Evolutionary conservation across 2,888 invertebrate species (phyloP).

Genomic region (Ernsta delagoae): DNA sequence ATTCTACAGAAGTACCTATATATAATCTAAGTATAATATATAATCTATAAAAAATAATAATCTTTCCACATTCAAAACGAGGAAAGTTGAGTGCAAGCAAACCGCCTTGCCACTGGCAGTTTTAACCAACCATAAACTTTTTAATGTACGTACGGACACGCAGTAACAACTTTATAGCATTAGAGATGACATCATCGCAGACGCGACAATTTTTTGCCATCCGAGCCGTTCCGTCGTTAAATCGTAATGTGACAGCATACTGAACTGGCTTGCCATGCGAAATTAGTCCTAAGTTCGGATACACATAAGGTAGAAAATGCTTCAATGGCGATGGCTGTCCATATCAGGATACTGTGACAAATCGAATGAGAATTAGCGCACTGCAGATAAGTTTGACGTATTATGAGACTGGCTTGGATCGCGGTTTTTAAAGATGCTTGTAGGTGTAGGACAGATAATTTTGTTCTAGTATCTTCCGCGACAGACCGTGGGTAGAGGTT

Average conservation of each 20-base stretch:
- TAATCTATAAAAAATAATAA: no score
- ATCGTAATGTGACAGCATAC: conserved; percentile 49
- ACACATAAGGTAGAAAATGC: background rate
- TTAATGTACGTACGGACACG: no score
- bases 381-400: conserved; percentile 26
- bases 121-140: no score
- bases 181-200: no score
- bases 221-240: no score
- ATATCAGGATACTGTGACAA: conserved; percentile 48
- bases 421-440: conserved; percentile 1
- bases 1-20: no score
- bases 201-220: no score
- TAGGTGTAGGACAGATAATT: background rate
- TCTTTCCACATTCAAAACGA: no score
- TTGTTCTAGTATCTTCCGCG: background rate
- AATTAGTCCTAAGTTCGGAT: conserved; percentile 43
- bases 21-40: no score
- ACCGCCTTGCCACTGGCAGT: no score
- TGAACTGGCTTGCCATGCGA: conserved; percentile 40
- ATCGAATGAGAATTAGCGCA: conserved; percentile 58
- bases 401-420: conserved; percentile 4
- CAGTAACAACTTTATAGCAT: no score
- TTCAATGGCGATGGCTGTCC: conserved; percentile 12
- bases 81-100: no score
- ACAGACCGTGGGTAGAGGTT: background rate